Base-by-base conservation (phyloP, 2,888 invertebrate genomes). In the Scotopteryx bipunctaria region DNA sequence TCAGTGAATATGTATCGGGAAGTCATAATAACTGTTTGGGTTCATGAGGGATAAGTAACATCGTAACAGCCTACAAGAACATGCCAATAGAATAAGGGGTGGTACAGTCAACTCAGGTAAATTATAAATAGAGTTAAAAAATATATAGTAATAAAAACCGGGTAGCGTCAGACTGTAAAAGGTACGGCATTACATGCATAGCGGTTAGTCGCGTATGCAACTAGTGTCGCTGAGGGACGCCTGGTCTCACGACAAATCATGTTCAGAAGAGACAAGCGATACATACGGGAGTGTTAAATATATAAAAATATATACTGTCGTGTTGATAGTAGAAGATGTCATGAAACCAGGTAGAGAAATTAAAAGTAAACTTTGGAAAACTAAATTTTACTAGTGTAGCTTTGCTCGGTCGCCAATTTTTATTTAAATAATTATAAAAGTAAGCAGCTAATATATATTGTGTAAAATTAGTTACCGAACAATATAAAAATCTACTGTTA, bases 11-110 rank as follows among this genome's bases (percentile, higher is more conserved):
- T 65, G 66, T 63, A 64, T 63, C 55, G 70, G 73, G 67, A 80
- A 87, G 86, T 87, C 90, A 89, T 86, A 89, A 75, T 82, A 75
- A 88, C 90, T 88, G 90, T 88, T 90, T 87, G 89, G 82, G 71
- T 74, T 77, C 75, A 54, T 48, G 86, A 85, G 88, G 88, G 86
- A 86, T 86, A 86, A 89, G 88, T 88, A 83, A 84, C 83, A 83
- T 84, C 67, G 81, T 88, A 83, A 85, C 88, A 88, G 88, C 83
- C 87, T 89, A 86, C 75, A 72, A 80, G 75, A 82, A 84, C 89
- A 89, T 89, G 90, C 90, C 80, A 85, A 83, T 81, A 71, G 73
- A 76, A 74, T 71, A 65, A 73, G 80, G 74, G 75, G 73, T 69
- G 75, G 77, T 75, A 72, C 73, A 80, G 78, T 83, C 79, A 81